These are phyloP conservation scores for Anagrus nilaparvatae DNA, from an alignment of 1,140 invertebrate genomes.

Conservation along the genomic window DNA sequence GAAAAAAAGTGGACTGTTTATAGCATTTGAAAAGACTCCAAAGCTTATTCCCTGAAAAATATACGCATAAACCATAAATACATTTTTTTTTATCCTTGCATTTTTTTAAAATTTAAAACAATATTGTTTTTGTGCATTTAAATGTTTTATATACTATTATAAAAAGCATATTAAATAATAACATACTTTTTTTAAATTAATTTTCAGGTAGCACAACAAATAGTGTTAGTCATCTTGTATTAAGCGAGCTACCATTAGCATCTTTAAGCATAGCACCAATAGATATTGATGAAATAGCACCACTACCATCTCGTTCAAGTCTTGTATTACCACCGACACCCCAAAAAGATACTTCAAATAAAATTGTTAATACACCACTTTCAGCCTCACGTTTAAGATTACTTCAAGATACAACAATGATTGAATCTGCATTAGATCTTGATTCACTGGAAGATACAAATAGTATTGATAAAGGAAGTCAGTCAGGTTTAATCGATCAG, in stretches of 20 bases:
- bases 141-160: too few species aligned
- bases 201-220: slow-evolving; percentile 51
- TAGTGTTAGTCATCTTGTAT: slow-evolving; percentile 52
- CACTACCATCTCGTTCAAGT: slow-evolving; percentile 31
- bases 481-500: slow-evolving; percentile 45
- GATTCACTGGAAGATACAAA: slow-evolving; percentile 66
- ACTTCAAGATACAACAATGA: slow-evolving; percentile 76
- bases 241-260: slow-evolving; percentile 51
- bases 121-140: too few species aligned
- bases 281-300: slow-evolving; percentile 38
- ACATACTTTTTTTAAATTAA: slow-evolving; percentile 4
- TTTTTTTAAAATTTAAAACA: too few species aligned
- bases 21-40: too few species aligned
- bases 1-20: too few species aligned
- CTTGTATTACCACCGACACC: slow-evolving; percentile 31
- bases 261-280: slow-evolving; percentile 41
- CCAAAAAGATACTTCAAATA: too few species aligned
- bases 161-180: too few species aligned
- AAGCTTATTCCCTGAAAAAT: too few species aligned
- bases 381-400: slow-evolving; percentile 56
- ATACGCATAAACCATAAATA: too few species aligned
- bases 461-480: slow-evolving; percentile 45
- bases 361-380: slow-evolving; percentile 36
- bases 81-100: too few species aligned
- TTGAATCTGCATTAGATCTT: slow-evolving; percentile 73